Percentiles rank a stretch among this genome's conserved stretches.
phyloP scores from a whole-genome alignment of 2,888 invertebrate genomes.

The Ganaspis brasiliensis region DNA sequence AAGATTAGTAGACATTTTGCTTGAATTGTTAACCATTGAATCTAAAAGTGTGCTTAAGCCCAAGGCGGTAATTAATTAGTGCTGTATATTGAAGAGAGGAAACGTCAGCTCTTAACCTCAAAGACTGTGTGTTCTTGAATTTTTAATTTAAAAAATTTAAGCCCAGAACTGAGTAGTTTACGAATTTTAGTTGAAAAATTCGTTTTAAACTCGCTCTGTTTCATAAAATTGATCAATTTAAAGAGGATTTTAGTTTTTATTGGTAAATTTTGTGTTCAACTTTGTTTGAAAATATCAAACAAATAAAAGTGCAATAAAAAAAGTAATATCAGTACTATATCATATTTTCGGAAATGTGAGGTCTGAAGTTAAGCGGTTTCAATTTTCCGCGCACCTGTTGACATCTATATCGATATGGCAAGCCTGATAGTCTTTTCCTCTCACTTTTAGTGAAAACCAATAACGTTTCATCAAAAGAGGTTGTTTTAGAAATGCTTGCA shows the following conservation, averaged over 20 bases:
- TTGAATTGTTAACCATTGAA: slow-evolving; percentile 7
- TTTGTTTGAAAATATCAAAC: slow-evolving; percentile 7
- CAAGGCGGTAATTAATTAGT: slow-evolving; percentile 7
- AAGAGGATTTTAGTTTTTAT: too few relatives aligned
- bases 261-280: not conserved
- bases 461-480: slow-evolving; percentile 18
- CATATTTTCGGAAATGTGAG: slow-evolving; percentile 33
- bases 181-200: too few relatives aligned
- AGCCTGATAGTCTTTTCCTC: slow-evolving; percentile 24
- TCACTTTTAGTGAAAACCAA: slow-evolving; percentile 40
- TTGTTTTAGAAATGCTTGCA: slow-evolving; percentile 17
- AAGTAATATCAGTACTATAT: not conserved
- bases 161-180: too few relatives aligned
- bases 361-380: slow-evolving; percentile 41
- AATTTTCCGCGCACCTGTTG: slow-evolving; percentile 42
- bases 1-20: slow-evolving; percentile 16
- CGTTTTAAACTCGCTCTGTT: too few relatives aligned
- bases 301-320: slow-evolving; percentile 10
- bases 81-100: slow-evolving; percentile 15
- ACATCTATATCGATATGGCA: not conserved
- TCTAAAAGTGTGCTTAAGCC: not conserved
- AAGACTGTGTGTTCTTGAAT: too few relatives aligned
- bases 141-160: too few relatives aligned
- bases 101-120: not conserved
- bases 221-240: too few relatives aligned